phyloP scores from a whole-genome alignment of 2,888 invertebrate species.

The Diarsia dahlii region DNA sequence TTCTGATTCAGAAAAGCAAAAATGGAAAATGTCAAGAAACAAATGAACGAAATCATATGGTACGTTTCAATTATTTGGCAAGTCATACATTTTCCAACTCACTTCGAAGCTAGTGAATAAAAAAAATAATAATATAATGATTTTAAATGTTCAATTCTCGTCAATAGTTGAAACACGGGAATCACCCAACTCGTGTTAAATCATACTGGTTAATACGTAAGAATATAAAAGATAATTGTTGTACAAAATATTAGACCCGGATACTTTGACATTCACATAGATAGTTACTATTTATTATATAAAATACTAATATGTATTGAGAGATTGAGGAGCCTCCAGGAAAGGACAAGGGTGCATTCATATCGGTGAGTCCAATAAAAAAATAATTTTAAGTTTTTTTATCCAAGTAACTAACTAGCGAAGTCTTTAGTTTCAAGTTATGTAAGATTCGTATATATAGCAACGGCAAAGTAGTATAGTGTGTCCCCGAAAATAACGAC shows the following conservation, averaged over 20 bases:
- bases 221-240: conserved; percentile 80
- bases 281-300: conserved; percentile 73
- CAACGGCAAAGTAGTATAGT: conserved; percentile 55
- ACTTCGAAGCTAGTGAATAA: conserved; percentile 76
- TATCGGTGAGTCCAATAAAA: conserved; percentile 67
- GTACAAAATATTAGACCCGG: conserved; percentile 62
- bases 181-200: conserved; percentile 80
- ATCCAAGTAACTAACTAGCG: conserved; percentile 35
- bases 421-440: neutral
- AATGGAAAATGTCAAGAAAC: conserved; percentile 83
- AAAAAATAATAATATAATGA: conserved; percentile 80
- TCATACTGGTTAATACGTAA: conserved; percentile 80
- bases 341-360: conserved; percentile 59
- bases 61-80: conserved; percentile 87
- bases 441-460: conserved; percentile 14
- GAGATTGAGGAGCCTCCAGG: conserved; percentile 62
- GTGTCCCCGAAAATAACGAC: conserved; percentile 15
- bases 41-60: conserved; percentile 89
- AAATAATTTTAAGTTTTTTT: conserved; percentile 48
- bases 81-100: conserved; percentile 84
- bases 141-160: conserved; percentile 77
- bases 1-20: conserved; percentile 76
- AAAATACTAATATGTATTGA: conserved; percentile 82
- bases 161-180: conserved; percentile 78
- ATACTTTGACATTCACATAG: conserved; percentile 77